Percentiles rank a stretch among this genome's conserved stretches.
Conservation (phyloP, 2,113 vertebrate species). For the Tursiops truncatus region DNA sequence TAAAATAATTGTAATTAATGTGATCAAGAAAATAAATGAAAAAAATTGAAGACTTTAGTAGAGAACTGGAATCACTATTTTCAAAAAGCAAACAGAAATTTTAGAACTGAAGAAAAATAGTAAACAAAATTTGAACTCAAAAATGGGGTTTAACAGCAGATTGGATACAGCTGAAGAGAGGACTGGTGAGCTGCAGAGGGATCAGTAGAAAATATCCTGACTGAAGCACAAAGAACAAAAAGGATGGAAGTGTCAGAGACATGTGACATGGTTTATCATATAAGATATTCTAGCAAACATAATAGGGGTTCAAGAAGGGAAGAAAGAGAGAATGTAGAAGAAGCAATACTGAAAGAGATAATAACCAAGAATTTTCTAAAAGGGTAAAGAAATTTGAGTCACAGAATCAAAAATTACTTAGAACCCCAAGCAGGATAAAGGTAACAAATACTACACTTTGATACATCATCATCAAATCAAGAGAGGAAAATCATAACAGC, state of each 20-base stretch:
- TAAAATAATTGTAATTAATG: background rate
- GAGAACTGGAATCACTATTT: background rate
- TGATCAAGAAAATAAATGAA: background rate
- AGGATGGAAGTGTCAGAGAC: background rate
- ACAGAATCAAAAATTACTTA: background rate
- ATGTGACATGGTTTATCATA: background rate
- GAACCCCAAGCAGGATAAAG: background rate
- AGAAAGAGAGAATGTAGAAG: background rate
- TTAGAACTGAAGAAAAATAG: background rate
- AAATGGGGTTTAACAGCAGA: background rate
- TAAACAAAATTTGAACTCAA: background rate
- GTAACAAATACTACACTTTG: background rate
- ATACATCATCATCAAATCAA: background rate
- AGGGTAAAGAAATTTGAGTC: background rate
- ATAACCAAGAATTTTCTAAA: constrained; percentile 1
- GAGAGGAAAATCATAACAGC: background rate
- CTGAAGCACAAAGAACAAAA: background rate
- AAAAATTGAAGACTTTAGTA: background rate
- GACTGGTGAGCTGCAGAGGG: background rate
- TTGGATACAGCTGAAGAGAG: background rate
- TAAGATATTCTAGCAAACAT: background rate
- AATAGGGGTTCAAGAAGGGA: background rate
- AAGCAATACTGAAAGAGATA: background rate
- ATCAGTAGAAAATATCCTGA: background rate
- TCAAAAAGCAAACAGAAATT: background rate